Evolutionary conservation across 2,113 vertebrate species (phyloP), one percentile per base, ranked within the genome.

Genomic region (Chaetodon auriga): DNA sequence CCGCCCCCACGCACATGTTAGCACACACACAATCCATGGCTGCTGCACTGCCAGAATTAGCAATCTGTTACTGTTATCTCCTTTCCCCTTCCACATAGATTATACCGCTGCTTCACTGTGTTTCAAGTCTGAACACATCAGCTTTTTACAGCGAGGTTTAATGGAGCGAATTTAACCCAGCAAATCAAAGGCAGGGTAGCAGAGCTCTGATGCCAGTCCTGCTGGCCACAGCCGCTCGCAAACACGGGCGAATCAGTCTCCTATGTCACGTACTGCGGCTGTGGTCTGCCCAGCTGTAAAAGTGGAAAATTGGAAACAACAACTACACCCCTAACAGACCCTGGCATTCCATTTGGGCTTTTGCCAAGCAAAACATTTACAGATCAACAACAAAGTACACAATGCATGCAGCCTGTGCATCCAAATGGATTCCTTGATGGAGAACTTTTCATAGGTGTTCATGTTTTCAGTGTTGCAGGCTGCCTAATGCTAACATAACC

Each of bases 281-380:
- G 74, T 76, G 65, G 82, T 82, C 90, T 81, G 90, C 81, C 90
- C 88, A 85, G 90, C 89, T 90, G 92, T 89, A 92, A 92, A 94
- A 93, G 88, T 89, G 80, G 88, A 82, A 92, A 90, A 95, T 93
- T 94, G 92, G 88, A 91, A 93, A 92, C 91, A 86, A 90, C 83
- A 89, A 91, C 90, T 91, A 88, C 86, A 85, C 73, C 87, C 75
- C 89, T 92, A 91, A 93, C 91, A 90, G 83, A 78, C 63, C 87
- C 82, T 90, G 89, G 81, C 92, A 84, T 91, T 92, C 83, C 91
- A 92, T 86, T 92, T 87, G 79, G 78, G 82, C 78, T 80, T 87
- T 82, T 71, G 74, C 84, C 23, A 68, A 78, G 77, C 75, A 81
- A 87, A 90, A 86, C 72, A 78, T 87, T 87, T 89, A 92, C 86